Evolutionary conservation across 2,113 vertebrate genomes (phyloP).

Genomic region (Forbesichthys papilliferus): DNA sequence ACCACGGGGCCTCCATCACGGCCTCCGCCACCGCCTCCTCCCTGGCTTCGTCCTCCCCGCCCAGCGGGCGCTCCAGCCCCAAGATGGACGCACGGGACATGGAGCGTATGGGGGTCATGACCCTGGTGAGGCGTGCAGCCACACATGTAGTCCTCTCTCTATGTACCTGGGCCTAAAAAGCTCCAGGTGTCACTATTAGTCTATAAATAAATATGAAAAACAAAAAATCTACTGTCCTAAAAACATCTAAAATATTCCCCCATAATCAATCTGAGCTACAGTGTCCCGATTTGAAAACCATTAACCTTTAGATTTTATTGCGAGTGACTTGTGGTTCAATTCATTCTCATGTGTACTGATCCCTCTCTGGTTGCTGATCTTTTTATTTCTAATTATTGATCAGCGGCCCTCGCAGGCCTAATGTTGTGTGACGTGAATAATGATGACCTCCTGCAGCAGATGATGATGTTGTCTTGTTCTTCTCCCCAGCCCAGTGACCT

Average conservation of each 20-base stretch:
- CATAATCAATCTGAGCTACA: slow-evolving; percentile 1
- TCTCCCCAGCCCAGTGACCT: slow-evolving; percentile 90
- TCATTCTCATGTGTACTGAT: slow-evolving; percentile 25
- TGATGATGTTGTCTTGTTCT: not conserved
- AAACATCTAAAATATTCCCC: slow-evolving; percentile 8
- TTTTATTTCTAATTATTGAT: slow-evolving; percentile 20
- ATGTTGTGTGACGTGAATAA: no score
- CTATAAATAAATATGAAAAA: not conserved
- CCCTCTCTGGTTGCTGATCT: slow-evolving; percentile 17
- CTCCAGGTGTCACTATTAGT: slow-evolving; percentile 29
- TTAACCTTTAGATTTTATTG: slow-evolving; percentile 22
- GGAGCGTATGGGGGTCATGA: slow-evolving; percentile 98
- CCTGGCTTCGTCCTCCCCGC: slow-evolving; percentile 93
- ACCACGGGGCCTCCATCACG: slow-evolving; percentile 92
- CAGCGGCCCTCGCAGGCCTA: not conserved
- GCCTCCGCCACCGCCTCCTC: slow-evolving; percentile 95
- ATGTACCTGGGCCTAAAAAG: slow-evolving; percentile 5
- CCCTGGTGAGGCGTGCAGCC: slow-evolving; percentile 78
- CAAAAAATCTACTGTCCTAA: not conserved
- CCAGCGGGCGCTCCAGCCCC: slow-evolving; percentile 96
- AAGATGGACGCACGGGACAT: slow-evolving; percentile 95
- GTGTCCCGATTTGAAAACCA: slow-evolving; percentile 7
- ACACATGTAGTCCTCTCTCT: not conserved
- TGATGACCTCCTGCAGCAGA: slow-evolving; percentile 1
- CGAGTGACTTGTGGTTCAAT: slow-evolving; percentile 20